Evolutionary conservation across 2,113 vertebrate genomes (phyloP).

Genomic region (Apistogramma diplotaenia): DNA sequence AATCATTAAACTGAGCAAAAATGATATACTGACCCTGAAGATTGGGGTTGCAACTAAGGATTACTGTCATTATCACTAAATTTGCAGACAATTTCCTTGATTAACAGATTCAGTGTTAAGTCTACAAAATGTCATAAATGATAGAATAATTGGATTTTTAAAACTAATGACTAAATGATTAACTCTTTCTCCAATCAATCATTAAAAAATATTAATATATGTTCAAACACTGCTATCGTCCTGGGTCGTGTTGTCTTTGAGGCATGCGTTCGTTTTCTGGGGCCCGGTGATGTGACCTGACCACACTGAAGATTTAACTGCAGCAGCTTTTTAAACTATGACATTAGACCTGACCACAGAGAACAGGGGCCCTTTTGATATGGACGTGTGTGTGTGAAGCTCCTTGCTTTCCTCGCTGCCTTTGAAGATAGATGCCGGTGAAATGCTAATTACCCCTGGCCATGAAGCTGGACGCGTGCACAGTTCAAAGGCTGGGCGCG

Average conservation of each 20-base stretch:
- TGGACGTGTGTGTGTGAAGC: constrained; percentile 25
- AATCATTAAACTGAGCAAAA: not conserved
- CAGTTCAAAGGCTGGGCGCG: constrained; percentile 63
- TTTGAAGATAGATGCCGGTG: constrained; percentile 68
- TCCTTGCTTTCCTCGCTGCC: constrained; percentile 40
- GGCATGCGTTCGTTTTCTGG: not conserved
- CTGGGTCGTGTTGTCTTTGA: constrained; percentile 1
- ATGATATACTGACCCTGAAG: not conserved
- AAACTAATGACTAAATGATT: not conserved
- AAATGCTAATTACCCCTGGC: constrained; percentile 67
- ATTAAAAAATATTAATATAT: not conserved
- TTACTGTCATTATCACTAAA: not conserved
- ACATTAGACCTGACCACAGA: constrained; percentile 46
- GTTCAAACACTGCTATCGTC: not conserved
- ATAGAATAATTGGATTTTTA: not conserved
- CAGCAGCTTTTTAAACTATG: constrained; percentile 47
- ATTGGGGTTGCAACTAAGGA: not conserved
- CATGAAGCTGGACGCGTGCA: constrained; percentile 49
- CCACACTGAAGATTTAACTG: constrained; percentile 10
- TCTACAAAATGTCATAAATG: not conserved
- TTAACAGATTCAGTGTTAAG: not conserved
- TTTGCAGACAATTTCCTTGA: not conserved
- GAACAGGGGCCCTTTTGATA: constrained; percentile 58
- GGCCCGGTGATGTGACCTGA: not conserved
- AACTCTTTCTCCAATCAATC: not conserved